phyloP scores from a whole-genome alignment of 2,888 invertebrate species.

The Epirrhoe alternata region DNA sequence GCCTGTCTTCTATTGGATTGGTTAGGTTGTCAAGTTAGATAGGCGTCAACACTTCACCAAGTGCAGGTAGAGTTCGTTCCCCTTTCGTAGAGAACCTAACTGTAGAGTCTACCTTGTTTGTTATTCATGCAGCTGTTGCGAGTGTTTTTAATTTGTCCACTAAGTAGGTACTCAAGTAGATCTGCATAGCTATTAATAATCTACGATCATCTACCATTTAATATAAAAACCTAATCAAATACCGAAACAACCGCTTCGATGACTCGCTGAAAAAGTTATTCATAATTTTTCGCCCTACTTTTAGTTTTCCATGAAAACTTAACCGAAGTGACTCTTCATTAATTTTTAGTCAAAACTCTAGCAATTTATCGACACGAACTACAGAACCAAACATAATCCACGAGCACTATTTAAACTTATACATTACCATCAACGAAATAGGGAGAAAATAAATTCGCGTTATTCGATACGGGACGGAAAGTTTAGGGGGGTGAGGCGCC shows the following conservation, averaged over 20 bases:
- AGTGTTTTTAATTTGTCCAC: not conserved
- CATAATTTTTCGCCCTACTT: not conserved
- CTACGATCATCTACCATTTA: not conserved
- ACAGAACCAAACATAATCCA: not conserved
- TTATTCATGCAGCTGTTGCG: slow-evolving; percentile 1
- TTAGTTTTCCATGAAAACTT: not conserved
- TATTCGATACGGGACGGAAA: slow-evolving; percentile 70
- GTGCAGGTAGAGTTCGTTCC: not conserved
- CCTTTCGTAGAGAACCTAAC: no score
- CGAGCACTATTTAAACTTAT: slow-evolving; percentile 51
- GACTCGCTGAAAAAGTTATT: not conserved
- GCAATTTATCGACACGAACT: not conserved
- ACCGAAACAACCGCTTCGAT: not conserved
- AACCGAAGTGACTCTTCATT: not conserved
- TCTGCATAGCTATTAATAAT: not conserved
- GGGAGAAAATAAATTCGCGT: slow-evolving; percentile 66
- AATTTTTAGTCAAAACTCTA: not conserved
- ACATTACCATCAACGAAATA: slow-evolving; percentile 58
- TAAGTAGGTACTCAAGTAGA: not conserved
- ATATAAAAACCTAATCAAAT: not conserved
- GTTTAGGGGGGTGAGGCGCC: slow-evolving; percentile 54
- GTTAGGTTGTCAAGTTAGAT: no score
- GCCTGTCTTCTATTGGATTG: no score
- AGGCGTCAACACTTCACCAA: no score
- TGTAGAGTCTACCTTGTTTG: not conserved